A percentile compares a stretch with the other conserved stretches of the same genome.
phyloP scores from a whole-genome alignment of 1,140 invertebrate genomes.

The Odontomachus brunneus region DNA sequence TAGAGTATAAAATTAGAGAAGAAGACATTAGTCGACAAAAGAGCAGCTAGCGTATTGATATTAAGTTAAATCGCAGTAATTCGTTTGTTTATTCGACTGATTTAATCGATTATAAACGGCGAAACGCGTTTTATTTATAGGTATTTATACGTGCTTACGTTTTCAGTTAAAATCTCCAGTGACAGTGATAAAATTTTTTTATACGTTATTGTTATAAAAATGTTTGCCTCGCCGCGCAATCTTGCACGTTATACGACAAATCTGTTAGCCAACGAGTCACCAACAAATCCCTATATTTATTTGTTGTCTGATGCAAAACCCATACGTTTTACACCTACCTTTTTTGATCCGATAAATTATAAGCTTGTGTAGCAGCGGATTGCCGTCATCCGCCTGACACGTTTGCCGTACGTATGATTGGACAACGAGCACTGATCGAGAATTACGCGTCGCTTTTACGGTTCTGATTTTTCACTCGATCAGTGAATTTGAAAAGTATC shows the following conservation, averaged over 20 bases:
- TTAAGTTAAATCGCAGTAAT: slow-evolving; percentile 7
- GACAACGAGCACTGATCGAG: slow-evolving; percentile 65
- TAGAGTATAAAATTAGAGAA: background rate
- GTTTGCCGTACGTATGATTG: slow-evolving; percentile 76
- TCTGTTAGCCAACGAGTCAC: slow-evolving; percentile 70
- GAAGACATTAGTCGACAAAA: background rate
- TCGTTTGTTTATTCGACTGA: background rate
- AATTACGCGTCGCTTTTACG: slow-evolving; percentile 65
- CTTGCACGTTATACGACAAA: slow-evolving; percentile 65
- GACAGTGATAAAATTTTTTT: slow-evolving; percentile 60
- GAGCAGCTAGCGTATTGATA: slow-evolving; percentile 18
- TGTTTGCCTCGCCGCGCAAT: slow-evolving; percentile 69
- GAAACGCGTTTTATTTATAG: slow-evolving; percentile 13
- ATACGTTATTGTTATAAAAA: slow-evolving; percentile 61
- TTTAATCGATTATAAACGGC: background rate
- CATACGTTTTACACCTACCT: slow-evolving; percentile 82
- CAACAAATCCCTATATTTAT: slow-evolving; percentile 82
- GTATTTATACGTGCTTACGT: background rate
- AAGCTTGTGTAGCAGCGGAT: slow-evolving; percentile 79
- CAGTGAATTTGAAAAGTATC: slow-evolving; percentile 53
- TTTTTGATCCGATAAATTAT: slow-evolving; percentile 85
- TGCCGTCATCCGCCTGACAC: slow-evolving; percentile 77
- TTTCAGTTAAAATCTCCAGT: slow-evolving; percentile 46
- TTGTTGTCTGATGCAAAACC: slow-evolving; percentile 81
- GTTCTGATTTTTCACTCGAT: slow-evolving; percentile 57